Evolutionary conservation across 2,797 vertebrate species (phyloP), one percentile per base, ranked within the genome.

Genomic region (Glyptemys insculpta): DNA sequence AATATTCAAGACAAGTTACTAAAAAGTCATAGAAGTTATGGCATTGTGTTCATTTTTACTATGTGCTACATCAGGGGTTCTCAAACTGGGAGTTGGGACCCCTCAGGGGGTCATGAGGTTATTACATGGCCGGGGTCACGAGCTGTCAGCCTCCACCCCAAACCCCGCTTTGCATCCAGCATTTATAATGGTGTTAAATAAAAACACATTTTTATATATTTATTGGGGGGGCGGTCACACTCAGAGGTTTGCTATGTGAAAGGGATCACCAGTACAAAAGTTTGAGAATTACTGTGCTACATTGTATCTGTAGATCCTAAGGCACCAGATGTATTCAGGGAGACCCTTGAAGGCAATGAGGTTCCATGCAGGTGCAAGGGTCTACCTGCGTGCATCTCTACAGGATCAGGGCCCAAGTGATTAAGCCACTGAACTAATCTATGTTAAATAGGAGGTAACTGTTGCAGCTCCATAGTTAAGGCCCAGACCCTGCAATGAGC

Each of bases 291-390:
- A 16, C 50, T 37, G n/a, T 37, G 65, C n/a, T 68, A 19, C n/a
- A 68, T 68, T 68, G n/a, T 68, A 37, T 68, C 62, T n/a, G 16
- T 19, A n/a, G 62, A 65, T n/a, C 8, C 18, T 21, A 68, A 68
- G 9, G n/a, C n/a, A n/a, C n/a, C n/a, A 37, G 5, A 4, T 6
- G 0, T 21, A 21, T 37, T 68, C 54, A 44, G 5, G 62, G 52
- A 52, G 81, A 81, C 53, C 78, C 19, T 31, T 31, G 49, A 62
- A 34, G 54, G 83, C 19, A 83, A 81, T 14, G 12, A 34, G 5
- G 68, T 83, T 23, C 52, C 57, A n/a, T 16, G 4, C 31, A 4
- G 59, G 15, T 18, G 15, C 31, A 57, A 12, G 83, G 85, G 72
- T 50, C 23, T 62, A 34, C 14, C 6, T 23, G 34, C 1, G 0